A percentile compares a stretch with the other conserved stretches of the same genome.
Evolutionary conservation across 2,797 vertebrate genomes (phyloP).

Genomic region (Pogonophryne albipinna): DNA sequence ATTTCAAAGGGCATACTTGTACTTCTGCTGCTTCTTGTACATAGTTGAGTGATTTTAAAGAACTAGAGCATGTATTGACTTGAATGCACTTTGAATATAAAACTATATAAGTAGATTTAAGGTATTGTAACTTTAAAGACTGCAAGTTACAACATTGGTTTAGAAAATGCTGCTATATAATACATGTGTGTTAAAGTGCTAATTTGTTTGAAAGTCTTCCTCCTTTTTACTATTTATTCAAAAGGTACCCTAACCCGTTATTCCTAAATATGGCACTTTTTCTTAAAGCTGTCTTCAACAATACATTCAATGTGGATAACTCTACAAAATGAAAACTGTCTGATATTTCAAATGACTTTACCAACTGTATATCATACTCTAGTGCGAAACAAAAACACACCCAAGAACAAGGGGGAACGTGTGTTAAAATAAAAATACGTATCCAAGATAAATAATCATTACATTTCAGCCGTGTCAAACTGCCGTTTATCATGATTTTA

Average conservation of each 20-base stretch:
- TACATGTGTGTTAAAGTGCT: too few relatives aligned
- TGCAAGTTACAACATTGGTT: not conserved
- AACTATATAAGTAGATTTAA: not conserved
- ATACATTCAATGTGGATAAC: not conserved
- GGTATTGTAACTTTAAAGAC: not conserved
- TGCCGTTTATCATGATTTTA: slow-evolving; percentile 41
- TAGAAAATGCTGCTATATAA: not conserved
- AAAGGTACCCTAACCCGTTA: not conserved
- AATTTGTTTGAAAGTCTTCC: too few relatives aligned
- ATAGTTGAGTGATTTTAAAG: not conserved
- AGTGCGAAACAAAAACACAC: not conserved
- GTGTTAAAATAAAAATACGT: slow-evolving; percentile 6
- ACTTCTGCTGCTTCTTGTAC: not conserved
- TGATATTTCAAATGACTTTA: not conserved
- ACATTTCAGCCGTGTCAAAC: slow-evolving; percentile 27
- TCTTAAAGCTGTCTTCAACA: not conserved
- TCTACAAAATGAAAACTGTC: not conserved
- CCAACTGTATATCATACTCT: not conserved
- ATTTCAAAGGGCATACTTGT: not conserved
- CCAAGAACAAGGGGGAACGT: not conserved
- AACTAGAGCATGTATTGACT: not conserved
- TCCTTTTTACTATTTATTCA: too few relatives aligned
- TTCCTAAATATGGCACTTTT: not conserved
- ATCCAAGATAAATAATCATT: slow-evolving; percentile 24
- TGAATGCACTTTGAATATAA: too few relatives aligned